Conservation (phyloP, 2,797 vertebrate genomes). For the Zalophus californianus region DNA sequence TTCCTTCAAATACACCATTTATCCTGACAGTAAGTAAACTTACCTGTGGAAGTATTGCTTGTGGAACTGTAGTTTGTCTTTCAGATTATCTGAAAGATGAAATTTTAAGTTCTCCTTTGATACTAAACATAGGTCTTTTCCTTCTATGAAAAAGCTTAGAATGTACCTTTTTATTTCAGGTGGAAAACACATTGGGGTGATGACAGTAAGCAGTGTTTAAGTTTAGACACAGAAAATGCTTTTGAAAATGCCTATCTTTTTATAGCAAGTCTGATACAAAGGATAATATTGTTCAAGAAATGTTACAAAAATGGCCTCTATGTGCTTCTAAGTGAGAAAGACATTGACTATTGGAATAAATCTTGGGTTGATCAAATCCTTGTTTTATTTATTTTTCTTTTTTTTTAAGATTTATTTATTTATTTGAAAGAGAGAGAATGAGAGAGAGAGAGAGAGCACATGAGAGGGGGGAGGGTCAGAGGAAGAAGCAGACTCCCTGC, state of each 20-base stretch:
- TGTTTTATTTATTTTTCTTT: background rate
- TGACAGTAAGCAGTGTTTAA: constrained; percentile 27
- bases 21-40: constrained; percentile 78
- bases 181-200: background rate
- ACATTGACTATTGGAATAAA: constrained; percentile 77
- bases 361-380: background rate
- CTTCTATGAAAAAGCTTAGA: constrained; percentile 25
- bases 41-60: constrained; percentile 59
- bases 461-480: too few species aligned
- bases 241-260: constrained; percentile 67
- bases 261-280: constrained; percentile 74
- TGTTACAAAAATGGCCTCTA: constrained; percentile 74
- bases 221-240: background rate
- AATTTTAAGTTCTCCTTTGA: constrained; percentile 54
- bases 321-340: constrained; percentile 75
- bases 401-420: background rate
- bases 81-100: constrained; percentile 69
- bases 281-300: constrained; percentile 77
- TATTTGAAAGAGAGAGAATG: too few species aligned
- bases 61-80: constrained; percentile 31
- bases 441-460: too few species aligned
- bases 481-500: too few species aligned
- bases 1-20: constrained; percentile 61
- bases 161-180: background rate
- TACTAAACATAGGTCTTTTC: background rate